Evolutionary conservation across 2,888 invertebrate species (phyloP), one percentile per base, ranked within the genome.

Genomic region (Leptura quadrifasciata): DNA sequence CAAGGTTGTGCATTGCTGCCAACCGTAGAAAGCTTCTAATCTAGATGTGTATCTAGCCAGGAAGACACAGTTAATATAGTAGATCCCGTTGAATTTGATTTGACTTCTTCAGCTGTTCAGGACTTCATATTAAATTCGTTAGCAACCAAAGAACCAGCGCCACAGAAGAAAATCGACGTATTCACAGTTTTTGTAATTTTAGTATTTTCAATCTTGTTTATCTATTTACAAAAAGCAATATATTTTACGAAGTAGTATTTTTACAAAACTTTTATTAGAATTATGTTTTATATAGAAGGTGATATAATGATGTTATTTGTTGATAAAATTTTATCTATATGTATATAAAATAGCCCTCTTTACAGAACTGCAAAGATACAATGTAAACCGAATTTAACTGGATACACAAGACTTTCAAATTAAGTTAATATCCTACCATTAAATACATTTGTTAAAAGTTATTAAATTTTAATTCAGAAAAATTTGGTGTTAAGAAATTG

Each of bases 171-270:
- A 55, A 80, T 79, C 61, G 85, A 86, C 75, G 27, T 76, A 24
- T 77, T 85, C 75, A 80, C 83, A 64, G 80, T 86, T 73, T 79
- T 84, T 72, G 72, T 85, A 68, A 83, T 87, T 79, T 72, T 82
- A 65, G 61, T 86, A 76, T 79, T 87, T 77, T 86, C 86, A 21
- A 80, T 87, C 79, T 65, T 87, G 76, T 80, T 80, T 77, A 81
- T 87, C 76, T 86, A 85, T 84, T 78, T 85, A 74, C 84, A 84
- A 79, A 83, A 80, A 83, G 85, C 85, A 84, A 83, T 86, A 83
- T 85, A 83, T 86, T 85, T 85, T 83, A 82, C 76, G 76, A 82
- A 83, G 81, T 83, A 84, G 83, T 80, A 82, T 83, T 83, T 83
- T 82, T 82, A 82, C 76, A 74, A 75, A 52, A 69, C 71, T 72